Evolutionary conservation across 2,113 vertebrate species (phyloP).

Genomic region (Eretmodus cyanostictus): DNA sequence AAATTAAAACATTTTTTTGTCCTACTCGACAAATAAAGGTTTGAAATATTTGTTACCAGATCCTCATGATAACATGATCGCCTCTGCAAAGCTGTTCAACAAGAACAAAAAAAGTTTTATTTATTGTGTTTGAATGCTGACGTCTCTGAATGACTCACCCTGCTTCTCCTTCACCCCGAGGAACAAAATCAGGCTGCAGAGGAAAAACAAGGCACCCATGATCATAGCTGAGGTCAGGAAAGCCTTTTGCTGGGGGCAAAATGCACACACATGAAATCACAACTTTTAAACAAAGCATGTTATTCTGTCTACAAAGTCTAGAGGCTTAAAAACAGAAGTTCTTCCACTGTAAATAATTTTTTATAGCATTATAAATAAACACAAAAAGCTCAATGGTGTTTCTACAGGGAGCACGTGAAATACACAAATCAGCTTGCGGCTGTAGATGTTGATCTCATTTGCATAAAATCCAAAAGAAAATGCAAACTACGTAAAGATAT

Average conservation of each 20-base stretch:
- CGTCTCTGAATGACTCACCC: conserved; percentile 34
- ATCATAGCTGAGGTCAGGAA: conserved; percentile 66
- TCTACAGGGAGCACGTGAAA: background rate
- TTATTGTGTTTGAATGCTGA: background rate
- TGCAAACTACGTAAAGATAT: background rate
- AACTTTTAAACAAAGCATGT: background rate
- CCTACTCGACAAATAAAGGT: background rate
- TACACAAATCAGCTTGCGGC: background rate
- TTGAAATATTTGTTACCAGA: background rate
- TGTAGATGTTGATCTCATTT: background rate
- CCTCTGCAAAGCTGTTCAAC: background rate
- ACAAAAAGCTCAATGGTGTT: background rate
- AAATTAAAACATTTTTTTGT: background rate
- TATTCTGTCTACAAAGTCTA: background rate
- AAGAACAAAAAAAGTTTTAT: background rate
- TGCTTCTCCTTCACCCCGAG: conserved; percentile 70
- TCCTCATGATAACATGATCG: background rate
- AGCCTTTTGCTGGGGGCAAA: conserved; percentile 47
- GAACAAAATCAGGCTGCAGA: conserved; percentile 69
- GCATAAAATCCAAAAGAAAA: background rate
- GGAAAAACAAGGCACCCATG: conserved; percentile 58
- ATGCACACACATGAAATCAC: background rate
- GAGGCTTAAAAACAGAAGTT: background rate
- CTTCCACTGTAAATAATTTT: background rate
- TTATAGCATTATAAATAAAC: background rate